Base-by-base conservation (phyloP, 2,113 vertebrate species). In the Apodemus speciosus region DNA sequence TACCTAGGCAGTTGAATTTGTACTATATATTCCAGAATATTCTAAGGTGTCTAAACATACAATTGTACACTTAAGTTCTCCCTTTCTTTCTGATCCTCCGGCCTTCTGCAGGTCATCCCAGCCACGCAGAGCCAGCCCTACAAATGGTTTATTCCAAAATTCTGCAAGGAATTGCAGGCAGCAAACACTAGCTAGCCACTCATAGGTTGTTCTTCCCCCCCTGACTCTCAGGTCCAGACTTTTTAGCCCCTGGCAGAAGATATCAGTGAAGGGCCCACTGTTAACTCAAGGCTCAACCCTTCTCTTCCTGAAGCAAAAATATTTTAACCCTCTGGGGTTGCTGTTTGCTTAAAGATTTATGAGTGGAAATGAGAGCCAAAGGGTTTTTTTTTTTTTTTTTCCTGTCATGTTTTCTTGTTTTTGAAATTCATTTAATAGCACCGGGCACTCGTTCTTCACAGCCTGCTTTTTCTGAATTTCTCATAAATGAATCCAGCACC, bases 21-120 rank as follows among this genome's bases (percentile, higher is more conserved):
- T 99, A 99, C 98, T 99, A 98, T 98, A 98, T 98, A 99, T 98
- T 98, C 98, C 98, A 99, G 98, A 96, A 98, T 99, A 98, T 98
- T 98, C 99, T 99, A 99, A 98, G 99, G 98, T 99, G 98, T 99
- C 98, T 98, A 98, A 95, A 97, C 97, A 98, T 97, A 97, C 97
- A 99, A 96, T 97, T 98, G 98, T 98, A 98, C 98, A 98, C 80
- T 95, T 97, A 18, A 16, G 89, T 62, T 95, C 64, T 94, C 46
- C 76, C 6, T 88, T 46, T n/a, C 46, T 80, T 8, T 53, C 27
- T 51, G 14, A 51, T 79, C 2, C 79, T 35, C 56, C 13, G 38
- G 89, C 90, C 89, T 88, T 91, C 93, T 73, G 14, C 6, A 2
- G 83, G 81, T 75, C 56, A 71, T 40, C 35, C n/a, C 13, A 80